phyloP scores from a whole-genome alignment of 2,888 invertebrate species.

The Ceratothoa steindachneri region DNA sequence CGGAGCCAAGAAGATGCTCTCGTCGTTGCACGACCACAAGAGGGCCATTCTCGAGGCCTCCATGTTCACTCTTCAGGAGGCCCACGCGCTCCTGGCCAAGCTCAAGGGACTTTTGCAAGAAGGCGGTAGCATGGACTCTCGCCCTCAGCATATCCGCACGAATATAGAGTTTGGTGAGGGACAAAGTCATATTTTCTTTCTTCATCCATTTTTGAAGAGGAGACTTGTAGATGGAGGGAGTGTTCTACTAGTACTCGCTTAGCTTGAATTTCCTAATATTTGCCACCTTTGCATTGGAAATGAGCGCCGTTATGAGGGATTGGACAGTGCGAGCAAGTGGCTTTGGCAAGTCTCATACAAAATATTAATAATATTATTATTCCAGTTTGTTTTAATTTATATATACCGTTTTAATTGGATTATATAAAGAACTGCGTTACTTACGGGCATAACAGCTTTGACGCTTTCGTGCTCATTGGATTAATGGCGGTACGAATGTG shows the following conservation, averaged over 20 bases:
- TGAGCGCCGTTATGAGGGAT: too few relatives aligned
- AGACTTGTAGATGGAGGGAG: background rate
- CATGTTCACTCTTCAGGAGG: conserved; percentile 74
- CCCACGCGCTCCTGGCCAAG: conserved; percentile 56
- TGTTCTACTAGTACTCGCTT: background rate
- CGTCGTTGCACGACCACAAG: conserved; percentile 67
- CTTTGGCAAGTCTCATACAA: too few relatives aligned
- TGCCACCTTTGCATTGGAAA: background rate
- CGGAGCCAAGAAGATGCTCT: conserved; percentile 62
- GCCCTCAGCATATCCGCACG: conserved; percentile 44
- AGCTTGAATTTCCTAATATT: background rate
- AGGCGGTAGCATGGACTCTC: conserved; percentile 43
- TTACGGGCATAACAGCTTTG: too few relatives aligned
- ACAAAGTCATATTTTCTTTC: too few relatives aligned
- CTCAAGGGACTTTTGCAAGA: conserved; percentile 35
- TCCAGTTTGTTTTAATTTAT: too few relatives aligned
- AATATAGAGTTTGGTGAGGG: conserved; percentile 42
- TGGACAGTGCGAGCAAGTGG: too few relatives aligned
- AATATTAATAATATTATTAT: too few relatives aligned
- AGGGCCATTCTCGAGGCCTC: conserved; percentile 70
- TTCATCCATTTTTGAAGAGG: background rate
- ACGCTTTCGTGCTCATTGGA: too few relatives aligned
- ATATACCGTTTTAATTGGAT: too few relatives aligned
- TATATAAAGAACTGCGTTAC: too few relatives aligned
- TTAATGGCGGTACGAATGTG: too few relatives aligned